Base-by-base conservation (phyloP, 2,797 vertebrate genomes). In the Urocyon cinereoargenteus region DNA sequence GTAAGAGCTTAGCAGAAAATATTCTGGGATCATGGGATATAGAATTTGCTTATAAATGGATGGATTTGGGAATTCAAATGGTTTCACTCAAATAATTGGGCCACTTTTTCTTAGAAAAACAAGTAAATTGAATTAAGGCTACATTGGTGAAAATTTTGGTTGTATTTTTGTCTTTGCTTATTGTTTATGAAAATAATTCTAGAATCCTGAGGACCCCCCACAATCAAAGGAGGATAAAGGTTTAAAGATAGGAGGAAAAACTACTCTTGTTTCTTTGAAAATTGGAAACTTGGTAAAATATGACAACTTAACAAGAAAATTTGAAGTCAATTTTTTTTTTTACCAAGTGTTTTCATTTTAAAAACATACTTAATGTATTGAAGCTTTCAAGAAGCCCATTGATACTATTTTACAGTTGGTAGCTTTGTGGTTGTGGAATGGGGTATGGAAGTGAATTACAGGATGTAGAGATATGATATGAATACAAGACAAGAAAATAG, bases 1-100 rank as follows among this genome's bases (percentile, higher is more conserved):
- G 99, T 99, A 98, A 45, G 98, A 97, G 51, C 3, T 19, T 81
- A 64, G 19, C 51, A 70, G 61, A n/a, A 55, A 83, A 81, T 90
- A 77, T 40, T 86, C 61, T 97, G 14, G 84, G 75, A 19, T 92
- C 3, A 1, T 91, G 83, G 28, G 18, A 21, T 94, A 90, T 31
- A 64, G 61, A 55, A 45, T 55, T 97, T 93, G 40, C 62, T 90
- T 93, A 6, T 34, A 86, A 91, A 40, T 68, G 81, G 36, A 2
- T 79, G 10, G 73, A 21, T 93, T 86, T 12, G 9, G 82, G 45
- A 95, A 83, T 64, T 93, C 34, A 84, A 14, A 66, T 92, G 64
- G 24, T 90, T 93, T 72, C 16, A 28, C 16, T 88, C 34, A 72
- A 34, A 62, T 59, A 91, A 40, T 61, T 59, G 21, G 61, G 18